Evolutionary conservation across 37 sponge, comb jelly and placozoan species (phyloP), one percentile per base, ranked within the genome.

Genomic region (Theonella swinhoei): DNA sequence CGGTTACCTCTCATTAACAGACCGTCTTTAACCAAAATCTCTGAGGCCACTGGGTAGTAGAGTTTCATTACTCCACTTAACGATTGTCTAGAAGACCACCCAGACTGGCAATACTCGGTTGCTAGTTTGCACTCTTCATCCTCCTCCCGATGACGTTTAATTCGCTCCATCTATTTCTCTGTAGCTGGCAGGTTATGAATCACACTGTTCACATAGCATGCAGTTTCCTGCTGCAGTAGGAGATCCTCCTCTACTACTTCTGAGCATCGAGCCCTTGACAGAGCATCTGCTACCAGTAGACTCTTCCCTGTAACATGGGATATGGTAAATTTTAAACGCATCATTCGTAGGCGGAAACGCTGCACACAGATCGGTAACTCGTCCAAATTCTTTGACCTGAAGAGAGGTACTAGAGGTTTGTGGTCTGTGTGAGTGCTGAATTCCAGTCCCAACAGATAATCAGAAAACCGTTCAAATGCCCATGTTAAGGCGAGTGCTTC

Each of bases 361-460:
- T n/a, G n/a, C n/a, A n/a, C n/a, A n/a, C n/a, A n/a, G n/a, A n/a
- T n/a, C n/a, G n/a, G n/a, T n/a, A n/a, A n/a, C n/a, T n/a, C n/a
- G n/a, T n/a, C n/a, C n/a, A n/a, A n/a, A n/a, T 60, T 83, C 75
- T 88, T 88, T 58, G 60, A 58, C 19, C 83, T 77, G 32, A 88
- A 72, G 7, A 82, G 34, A 4, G 89, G 72, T 23, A 88, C 74
- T 36, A 83, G 58, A 14, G 89, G 89, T 58, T 88, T 88, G 66
- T 88, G 83, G 33, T 88, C 89, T 5, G 89, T 88, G 4, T 88
- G 26, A 20, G 68, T n/a, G 26, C n/a, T n/a, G n/a, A n/a, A n/a
- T n/a, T n/a, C n/a, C n/a, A n/a, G n/a, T n/a, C n/a, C n/a, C n/a
- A n/a, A 77, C 79, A 67, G 70, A 76, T 69, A n/a, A n/a, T n/a